These are phyloP conservation scores for Odontomachus brunneus DNA, from an alignment of 1,140 invertebrate species.

Conservation along the genomic window DNA sequence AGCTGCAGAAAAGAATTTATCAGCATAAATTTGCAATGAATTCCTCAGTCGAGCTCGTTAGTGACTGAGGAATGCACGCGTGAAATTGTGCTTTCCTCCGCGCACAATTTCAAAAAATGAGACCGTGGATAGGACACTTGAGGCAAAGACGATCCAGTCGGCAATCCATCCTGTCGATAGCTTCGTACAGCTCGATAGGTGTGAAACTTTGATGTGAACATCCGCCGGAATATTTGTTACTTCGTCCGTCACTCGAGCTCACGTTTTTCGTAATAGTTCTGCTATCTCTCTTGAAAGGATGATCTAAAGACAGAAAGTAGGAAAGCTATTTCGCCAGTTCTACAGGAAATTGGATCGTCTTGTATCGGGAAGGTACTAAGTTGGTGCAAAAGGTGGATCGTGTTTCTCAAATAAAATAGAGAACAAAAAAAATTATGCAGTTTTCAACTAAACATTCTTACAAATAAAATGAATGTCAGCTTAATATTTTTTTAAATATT, in stretches of 20 bases:
- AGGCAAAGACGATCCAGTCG: constrained; percentile 23
- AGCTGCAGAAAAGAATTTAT: too few species aligned
- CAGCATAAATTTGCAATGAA: too few species aligned
- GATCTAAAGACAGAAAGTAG: neutral
- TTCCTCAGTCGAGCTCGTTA: too few species aligned
- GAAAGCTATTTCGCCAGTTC: neutral
- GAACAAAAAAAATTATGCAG: too few species aligned
- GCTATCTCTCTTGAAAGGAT: neutral
- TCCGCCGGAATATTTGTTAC: neutral
- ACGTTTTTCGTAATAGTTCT: neutral
- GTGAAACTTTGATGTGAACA: neutral
- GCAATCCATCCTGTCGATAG: constrained; percentile 62
- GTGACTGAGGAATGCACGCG: too few species aligned
- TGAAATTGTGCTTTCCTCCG: too few species aligned
- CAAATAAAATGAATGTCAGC: too few species aligned
- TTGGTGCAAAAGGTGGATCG: too few species aligned
- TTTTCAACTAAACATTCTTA: too few species aligned
- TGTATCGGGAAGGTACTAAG: too few species aligned
- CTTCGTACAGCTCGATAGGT: constrained; percentile 8
- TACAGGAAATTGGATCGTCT: neutral
- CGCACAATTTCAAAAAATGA: constrained; percentile 16
- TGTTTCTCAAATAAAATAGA: too few species aligned
- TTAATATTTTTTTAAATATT: too few species aligned
- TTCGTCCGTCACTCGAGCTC: neutral
- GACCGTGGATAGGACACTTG: constrained; percentile 53